Evolutionary conservation across 2,888 invertebrate species (phyloP), one percentile per base, ranked within the genome.

Genomic region (Ornithoptera priamus): DNA sequence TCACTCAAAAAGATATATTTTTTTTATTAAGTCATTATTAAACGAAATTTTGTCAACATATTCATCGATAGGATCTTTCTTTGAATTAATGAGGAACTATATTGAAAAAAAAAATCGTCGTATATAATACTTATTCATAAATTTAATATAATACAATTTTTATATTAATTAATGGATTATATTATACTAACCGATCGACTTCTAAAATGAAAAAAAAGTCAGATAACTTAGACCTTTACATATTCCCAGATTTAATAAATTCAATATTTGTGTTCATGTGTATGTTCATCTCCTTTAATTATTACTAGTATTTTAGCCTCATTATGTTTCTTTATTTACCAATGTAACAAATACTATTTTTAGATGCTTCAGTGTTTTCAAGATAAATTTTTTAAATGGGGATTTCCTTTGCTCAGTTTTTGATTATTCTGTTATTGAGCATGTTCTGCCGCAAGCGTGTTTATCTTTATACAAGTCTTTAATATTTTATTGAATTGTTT

Each of bases 341-440:
- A 67, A 22, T 24, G 42, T 53, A 53, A 53, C n/a, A 53, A 53
- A 24, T 60, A 56, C 60, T 63, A 64, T 60, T 60, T 56, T 58
- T 36, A 56, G 63, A 53, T 60, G 53, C 22, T 59, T 30, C 36
- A 62, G 15, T 63, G 36, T 36, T 58, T 57, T 58, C 30, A 62
- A 20, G 57, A 62, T 56, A 17, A 17, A 36, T 64, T 59, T 30
- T 36, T 22, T 17, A 50, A 15, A 3, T 30, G 30, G 20, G 20
- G 62, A 50, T 63, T 66, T 42, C 24, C 66, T 65, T 65, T 6
- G 62, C 42, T 64, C 63, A 46, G 39, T 65, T 68, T n/a, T n/a
- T 22, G 6, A 62, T 46, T 57, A 53, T 68, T 58, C 24, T 58
- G 60, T 62, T 24, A 56, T 30, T 20, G 46, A 69, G 70, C 70